Base-by-base conservation (phyloP, 2,888 invertebrate species). In the Calameuta idolon region DNA sequence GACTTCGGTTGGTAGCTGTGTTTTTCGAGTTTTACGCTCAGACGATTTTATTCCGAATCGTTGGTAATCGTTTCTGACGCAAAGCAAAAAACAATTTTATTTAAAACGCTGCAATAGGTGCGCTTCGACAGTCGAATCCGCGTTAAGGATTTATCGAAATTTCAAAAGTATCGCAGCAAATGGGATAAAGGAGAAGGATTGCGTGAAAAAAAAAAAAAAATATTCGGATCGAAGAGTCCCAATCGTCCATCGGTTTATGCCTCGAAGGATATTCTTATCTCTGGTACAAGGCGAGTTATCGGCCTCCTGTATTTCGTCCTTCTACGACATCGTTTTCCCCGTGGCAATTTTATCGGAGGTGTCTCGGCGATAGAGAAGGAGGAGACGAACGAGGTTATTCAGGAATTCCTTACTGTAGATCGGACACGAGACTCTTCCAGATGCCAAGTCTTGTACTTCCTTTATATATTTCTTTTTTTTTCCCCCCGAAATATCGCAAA, bases 251-350 rank as follows among this genome's bases (percentile, higher is more conserved):
- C 23, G 23, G 23, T 55, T 55, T 23, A 55, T 55, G 55, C 75
- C 73, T 73, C 79, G 75, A 76, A 76, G 83, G 82, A 83, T 83
- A 82, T 83, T 84, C 87, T 88, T 87, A 88, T 88, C 88, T 82
- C 81, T 82, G 83, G 79, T 82, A 82, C 80, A 76, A 79, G 55
- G 2, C 5, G 83, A 85, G 86, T 85, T 86, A 85, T 87, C 85
- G 83, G 82, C 81, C 82, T 81, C 83, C 83, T 84, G 85, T 85
- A 86, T 23, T 23, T 23, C 55, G 55, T 84, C 84, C 86, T 86
- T 86, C 87, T 86, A 83, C 86, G 86, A 87, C 87, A 84, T 84
- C 85, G 87, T 87, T 87, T 83, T 83, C 80, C 80, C 84, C 85
- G 55, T 81, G 85, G 86, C 87, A 88, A 88, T 87, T 89, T 87